These are phyloP conservation scores for Knipowitschia caucasica DNA, from an alignment of 2,797 vertebrate species.

Conservation along the genomic window DNA sequence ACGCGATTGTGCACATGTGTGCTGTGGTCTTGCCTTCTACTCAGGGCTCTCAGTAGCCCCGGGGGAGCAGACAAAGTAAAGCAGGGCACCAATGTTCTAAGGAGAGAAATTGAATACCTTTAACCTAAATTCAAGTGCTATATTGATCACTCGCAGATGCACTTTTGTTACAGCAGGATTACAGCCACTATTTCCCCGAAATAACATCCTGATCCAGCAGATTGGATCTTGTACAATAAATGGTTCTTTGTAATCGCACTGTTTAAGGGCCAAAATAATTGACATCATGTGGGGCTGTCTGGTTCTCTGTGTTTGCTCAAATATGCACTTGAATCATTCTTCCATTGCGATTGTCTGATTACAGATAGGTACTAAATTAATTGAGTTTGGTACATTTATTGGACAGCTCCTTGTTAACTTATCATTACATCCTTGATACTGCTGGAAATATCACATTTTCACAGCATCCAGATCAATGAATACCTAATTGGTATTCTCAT, in stretches of 20 bases:
- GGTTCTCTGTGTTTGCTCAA: constrained; percentile 36
- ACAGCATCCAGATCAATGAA: constrained; percentile 54
- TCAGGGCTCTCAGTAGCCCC: constrained; percentile 27
- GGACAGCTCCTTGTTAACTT: constrained; percentile 19
- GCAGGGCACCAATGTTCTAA: constrained; percentile 28
- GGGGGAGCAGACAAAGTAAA: constrained; percentile 31
- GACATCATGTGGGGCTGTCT: constrained; percentile 29
- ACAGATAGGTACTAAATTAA: constrained; percentile 45
- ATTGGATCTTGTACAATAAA: constrained; percentile 47
- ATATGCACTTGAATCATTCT: constrained; percentile 53
- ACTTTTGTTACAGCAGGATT: constrained; percentile 26
- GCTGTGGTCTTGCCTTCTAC: constrained; percentile 2
- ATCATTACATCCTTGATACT: constrained; percentile 47
- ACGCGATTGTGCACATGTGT: background rate
- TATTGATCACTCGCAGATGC: constrained; percentile 45
- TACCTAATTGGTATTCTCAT: constrained; percentile 43
- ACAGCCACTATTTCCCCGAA: constrained; percentile 37
- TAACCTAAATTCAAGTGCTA: constrained; percentile 41
- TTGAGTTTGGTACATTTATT: constrained; percentile 28
- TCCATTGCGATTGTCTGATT: constrained; percentile 34
- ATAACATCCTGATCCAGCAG: constrained; percentile 36
- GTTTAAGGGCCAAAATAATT: constrained; percentile 41
- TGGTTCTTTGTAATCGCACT: constrained; percentile 29
- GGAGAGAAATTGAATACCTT: constrained; percentile 42
- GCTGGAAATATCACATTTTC: constrained; percentile 31